These are phyloP conservation scores for Spermophilus dauricus DNA, from an alignment of 2,113 vertebrate species.

Conservation along the genomic window DNA sequence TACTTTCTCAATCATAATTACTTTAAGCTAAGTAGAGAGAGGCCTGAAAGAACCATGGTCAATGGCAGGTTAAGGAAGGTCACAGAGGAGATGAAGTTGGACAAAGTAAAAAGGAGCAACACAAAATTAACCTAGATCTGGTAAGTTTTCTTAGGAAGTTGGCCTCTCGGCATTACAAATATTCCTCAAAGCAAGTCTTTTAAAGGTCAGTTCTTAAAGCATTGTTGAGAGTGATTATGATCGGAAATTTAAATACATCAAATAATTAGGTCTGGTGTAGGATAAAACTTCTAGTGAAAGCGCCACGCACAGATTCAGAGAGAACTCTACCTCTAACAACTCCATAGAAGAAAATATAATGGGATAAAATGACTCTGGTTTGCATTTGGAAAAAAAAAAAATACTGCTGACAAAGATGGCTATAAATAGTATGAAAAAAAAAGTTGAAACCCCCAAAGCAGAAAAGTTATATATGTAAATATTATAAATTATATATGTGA, in stretches of 20 bases:
- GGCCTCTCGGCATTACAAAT: background rate
- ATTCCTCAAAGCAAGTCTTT: slow-evolving; percentile 40
- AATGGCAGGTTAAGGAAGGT: background rate
- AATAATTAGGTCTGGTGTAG: background rate
- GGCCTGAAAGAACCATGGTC: background rate
- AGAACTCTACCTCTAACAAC: background rate
- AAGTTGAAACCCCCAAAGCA: background rate
- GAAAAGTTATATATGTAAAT: background rate
- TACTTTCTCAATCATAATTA: slow-evolving; percentile 8
- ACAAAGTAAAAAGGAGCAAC: background rate
- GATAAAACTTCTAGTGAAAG: slow-evolving; percentile 22
- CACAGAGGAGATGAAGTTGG: background rate
- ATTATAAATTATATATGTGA: background rate
- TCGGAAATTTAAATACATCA: background rate
- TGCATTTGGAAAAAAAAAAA: background rate
- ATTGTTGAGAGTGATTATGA: background rate
- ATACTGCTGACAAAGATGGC: background rate
- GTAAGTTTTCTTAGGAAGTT: background rate
- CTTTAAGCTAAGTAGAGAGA: slow-evolving; percentile 4
- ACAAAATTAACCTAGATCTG: background rate
- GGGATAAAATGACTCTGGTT: background rate
- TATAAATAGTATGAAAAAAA: background rate
- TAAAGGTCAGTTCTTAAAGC: slow-evolving; percentile 12
- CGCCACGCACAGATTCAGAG: background rate
- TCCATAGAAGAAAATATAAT: background rate